Base-by-base conservation (phyloP, 2,888 invertebrate genomes). In the Hemaris fuciformis region DNA sequence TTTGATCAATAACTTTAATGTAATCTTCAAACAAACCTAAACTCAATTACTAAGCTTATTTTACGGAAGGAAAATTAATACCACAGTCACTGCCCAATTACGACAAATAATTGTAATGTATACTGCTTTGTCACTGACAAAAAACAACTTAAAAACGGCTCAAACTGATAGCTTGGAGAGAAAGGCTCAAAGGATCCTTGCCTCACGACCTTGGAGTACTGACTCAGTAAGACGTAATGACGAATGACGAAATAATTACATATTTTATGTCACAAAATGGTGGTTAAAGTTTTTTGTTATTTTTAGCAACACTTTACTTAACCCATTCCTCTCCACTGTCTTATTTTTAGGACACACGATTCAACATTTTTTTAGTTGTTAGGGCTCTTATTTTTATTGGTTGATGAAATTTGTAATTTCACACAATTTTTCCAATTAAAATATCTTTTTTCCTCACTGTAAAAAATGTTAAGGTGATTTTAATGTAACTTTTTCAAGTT, bases 171-270 rank as follows among this genome's bases (percentile, higher is more conserved):
- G 2, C n/a, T 4, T 38, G 5, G 46, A 53, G 53, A 10, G 53
- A 53, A 53, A 53, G 53, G 27, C 53, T 53, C 53, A 53, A 48
- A 46, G 48, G 1, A 18, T 53, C 53, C 53, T 53, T 53, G 53
- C 53, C 3, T 31, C 13, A 53, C 18, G 23, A 46, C 46, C 46
- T 46, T 46, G 46, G 13, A 5, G 5, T 5, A 15, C n/a, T 53
- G 53, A 53, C 18, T 27, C 31, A 53, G 31, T 18, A 31, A 8
- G 10, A 18, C 5, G 18, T 15, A n/a, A n/a, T 7, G 48, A 23
- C 18, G 4, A 53, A 53, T 53, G 18, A 10, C 18, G 3, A 31
- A 18, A 53, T 53, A 27, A 31, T 53, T 53, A 31, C 20, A 53
- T 53, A 18, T 27, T 20, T 45, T 45, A 7, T 3, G 18, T 20